Base-by-base conservation (phyloP, 2,113 vertebrate genomes). In the Monopterus albus region DNA sequence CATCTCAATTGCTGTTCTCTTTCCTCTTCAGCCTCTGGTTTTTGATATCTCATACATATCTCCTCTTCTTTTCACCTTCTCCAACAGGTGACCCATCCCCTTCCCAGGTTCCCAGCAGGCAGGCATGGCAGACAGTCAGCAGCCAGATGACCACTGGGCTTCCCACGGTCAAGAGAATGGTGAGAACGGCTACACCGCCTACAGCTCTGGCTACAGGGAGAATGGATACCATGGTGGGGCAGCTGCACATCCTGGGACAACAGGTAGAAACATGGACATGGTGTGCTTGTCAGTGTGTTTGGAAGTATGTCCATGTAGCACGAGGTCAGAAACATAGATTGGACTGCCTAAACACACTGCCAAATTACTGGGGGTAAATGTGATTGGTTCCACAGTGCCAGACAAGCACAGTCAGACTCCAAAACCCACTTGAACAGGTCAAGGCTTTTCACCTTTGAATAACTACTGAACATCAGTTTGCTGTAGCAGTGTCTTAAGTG, bases 61-160 rank as follows among this genome's bases (percentile, higher is more conserved):
- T 47, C 18, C 20, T 18, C 6, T 21, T 40, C 3, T n/a, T 10
- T 25, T 18, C 9, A 3, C 33, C 13, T 59, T 12, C 33, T 25
- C 46, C 25, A 5, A 2, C 77, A 86, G 84, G 84, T 87, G 80
- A 76, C 46, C 57, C 5, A 8, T 70, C 51, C 57, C 78, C 45
- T 50, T 56, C 75, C 69, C 60, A 26, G 75, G 26, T 72, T 79
- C 79, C 81, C 74, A 80, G 73, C 78, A 86, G 83, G 55, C 78
- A 82, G 84, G 49, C 81, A 92, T 92, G 91, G 89, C 89, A 91
- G 91, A 92, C 73, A 79, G 86, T 83, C 86, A 55, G 68, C 88
- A 91, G 79, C 81, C 90, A 52, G 83, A 87, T 4, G 87, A 90
- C 43, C 89, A 78, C 88, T 89, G 86, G 88, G 25, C 86, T 70